Conservation (phyloP, 2,888 invertebrate genomes). For the Cheilosia grossa region DNA sequence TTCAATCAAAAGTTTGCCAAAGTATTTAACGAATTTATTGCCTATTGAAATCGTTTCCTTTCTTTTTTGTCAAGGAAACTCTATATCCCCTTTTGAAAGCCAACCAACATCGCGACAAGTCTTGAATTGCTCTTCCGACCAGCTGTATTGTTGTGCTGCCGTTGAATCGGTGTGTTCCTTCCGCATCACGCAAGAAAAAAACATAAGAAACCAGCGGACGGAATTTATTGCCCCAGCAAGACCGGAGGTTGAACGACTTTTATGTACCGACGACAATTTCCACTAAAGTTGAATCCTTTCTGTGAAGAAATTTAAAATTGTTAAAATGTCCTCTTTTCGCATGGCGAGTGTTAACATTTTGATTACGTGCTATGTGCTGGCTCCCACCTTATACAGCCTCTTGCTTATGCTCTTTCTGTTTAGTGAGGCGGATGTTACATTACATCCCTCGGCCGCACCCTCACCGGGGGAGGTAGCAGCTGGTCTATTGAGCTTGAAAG, state of each 20-base stretch:
- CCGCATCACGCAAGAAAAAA: neutral
- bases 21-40: constrained; percentile 74
- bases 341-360: constrained; percentile 69
- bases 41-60: constrained; percentile 58
- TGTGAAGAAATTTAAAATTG: constrained; percentile 68
- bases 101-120: constrained; percentile 62
- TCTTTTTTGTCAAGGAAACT: constrained; percentile 12
- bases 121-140: neutral
- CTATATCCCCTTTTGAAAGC: constrained; percentile 39
- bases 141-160: constrained; percentile 37
- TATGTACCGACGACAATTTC: constrained; percentile 73
- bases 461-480: neutral
- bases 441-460: constrained; percentile 7
- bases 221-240: constrained; percentile 60
- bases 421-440: constrained; percentile 62
- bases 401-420: constrained; percentile 5
- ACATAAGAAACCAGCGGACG: neutral
- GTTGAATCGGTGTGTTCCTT: constrained; percentile 43
- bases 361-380: constrained; percentile 70
- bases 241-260: constrained; percentile 70
- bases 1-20: constrained; percentile 69
- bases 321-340: constrained; percentile 58
- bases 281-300: constrained; percentile 71
- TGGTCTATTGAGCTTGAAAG: constrained; percentile 15
- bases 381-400: neutral